phyloP scores from a whole-genome alignment of 2,888 invertebrate species.

The Oscheius sp. region DNA sequence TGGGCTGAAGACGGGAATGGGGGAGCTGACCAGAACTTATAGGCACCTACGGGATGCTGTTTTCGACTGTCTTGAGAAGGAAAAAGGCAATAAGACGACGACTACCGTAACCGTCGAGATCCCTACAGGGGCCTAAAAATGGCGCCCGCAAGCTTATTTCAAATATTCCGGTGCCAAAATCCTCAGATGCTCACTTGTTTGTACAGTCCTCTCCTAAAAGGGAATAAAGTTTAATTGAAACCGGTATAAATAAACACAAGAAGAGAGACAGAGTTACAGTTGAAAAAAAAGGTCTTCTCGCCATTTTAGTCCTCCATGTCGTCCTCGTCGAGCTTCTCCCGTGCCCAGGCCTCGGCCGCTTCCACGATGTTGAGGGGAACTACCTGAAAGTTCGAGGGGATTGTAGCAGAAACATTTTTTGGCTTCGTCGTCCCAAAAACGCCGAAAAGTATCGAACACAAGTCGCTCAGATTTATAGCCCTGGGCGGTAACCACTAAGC shows the following conservation, averaged over 20 bases:
- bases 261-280: neutral
- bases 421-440: too few relatives aligned
- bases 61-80: conserved; percentile 63
- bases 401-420: too few relatives aligned
- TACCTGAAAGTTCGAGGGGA: neutral
- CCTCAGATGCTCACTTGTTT: conserved; percentile 21
- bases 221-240: conserved; percentile 30
- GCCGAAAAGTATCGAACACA: too few relatives aligned
- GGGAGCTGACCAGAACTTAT: conserved; percentile 70
- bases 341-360: conserved; percentile 70
- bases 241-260: conserved; percentile 19
- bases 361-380: conserved; percentile 48
- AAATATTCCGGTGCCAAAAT: neutral
- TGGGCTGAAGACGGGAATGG: conserved; percentile 72
- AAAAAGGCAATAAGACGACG: conserved; percentile 35
- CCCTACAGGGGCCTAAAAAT: neutral
- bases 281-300: conserved; percentile 5
- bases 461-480: too few relatives aligned
- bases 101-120: neutral
- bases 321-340: conserved; percentile 68
- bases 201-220: conserved; percentile 5
- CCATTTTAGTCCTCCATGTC: conserved; percentile 62
- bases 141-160: neutral
- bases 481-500: too few relatives aligned
- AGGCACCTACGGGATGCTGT: conserved; percentile 64